A percentile compares a stretch with the other conserved stretches of the same genome.
phyloP scores from a whole-genome alignment of 1,140 invertebrate species.

The Lucilia cuprina region DNA sequence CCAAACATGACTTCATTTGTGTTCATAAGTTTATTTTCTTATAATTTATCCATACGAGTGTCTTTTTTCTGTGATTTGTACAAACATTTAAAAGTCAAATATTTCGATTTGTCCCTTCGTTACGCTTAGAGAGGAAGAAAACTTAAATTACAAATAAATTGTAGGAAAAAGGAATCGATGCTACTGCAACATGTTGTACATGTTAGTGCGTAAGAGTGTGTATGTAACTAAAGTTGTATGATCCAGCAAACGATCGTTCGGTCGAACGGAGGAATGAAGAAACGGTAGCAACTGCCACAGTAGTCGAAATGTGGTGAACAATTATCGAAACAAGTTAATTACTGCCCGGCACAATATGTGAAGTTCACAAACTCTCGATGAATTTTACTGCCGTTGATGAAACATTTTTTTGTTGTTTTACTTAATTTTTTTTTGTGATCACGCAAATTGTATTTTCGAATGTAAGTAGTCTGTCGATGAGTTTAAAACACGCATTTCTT shows the following conservation, averaged over 20 bases:
- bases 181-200: too few species aligned
- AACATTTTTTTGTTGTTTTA: neutral
- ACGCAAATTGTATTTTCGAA: neutral
- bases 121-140: neutral
- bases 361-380: neutral
- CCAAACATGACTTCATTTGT: neutral
- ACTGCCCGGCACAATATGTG: conserved; percentile 3
- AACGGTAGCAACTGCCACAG: conserved; percentile 4
- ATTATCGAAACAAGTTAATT: conserved; percentile 18
- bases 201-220: too few species aligned
- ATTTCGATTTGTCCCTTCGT: neutral
- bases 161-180: neutral
- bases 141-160: conserved; percentile 2
- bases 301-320: conserved; percentile 11
- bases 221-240: too few species aligned
- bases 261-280: neutral
- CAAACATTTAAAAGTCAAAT: neutral
- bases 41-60: too few species aligned
- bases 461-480: neutral
- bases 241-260: too few species aligned
- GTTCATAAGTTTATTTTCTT: too few species aligned
- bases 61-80: neutral
- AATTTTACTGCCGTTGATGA: neutral
- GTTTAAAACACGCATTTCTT: neutral
- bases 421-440: neutral